A percentile compares a stretch with the other conserved stretches of the same genome.
Evolutionary conservation across 92 coral and sea anemone genomes (phyloP).

Genomic region (Metridium senile): DNA sequence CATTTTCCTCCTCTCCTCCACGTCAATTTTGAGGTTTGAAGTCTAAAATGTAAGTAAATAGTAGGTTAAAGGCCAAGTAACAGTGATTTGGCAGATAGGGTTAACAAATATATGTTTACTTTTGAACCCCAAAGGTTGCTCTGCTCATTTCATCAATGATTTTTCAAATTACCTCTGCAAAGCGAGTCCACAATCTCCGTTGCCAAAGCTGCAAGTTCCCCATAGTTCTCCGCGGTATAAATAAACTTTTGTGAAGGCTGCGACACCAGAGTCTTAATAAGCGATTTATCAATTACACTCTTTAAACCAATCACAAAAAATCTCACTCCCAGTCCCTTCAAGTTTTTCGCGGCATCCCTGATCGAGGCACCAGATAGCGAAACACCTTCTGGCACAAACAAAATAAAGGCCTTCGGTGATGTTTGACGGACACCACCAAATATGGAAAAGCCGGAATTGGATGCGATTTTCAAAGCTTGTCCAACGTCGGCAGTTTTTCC

Average conservation of each 20-base stretch:
- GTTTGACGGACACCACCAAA: constrained; percentile 86
- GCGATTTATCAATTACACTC: constrained; percentile 34
- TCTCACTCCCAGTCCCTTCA: constrained; percentile 80
- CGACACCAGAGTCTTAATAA: constrained; percentile 50
- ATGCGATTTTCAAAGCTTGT: constrained; percentile 67
- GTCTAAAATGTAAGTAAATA: too few species aligned
- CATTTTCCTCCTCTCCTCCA: too few species aligned
- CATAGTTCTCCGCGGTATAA: constrained; percentile 29
- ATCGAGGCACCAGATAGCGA: constrained; percentile 35
- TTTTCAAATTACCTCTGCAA: constrained; percentile 54
- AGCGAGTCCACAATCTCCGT: constrained; percentile 53
- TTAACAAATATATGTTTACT: too few species aligned
- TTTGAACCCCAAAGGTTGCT: too few species aligned
- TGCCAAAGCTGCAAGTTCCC: constrained; percentile 37
- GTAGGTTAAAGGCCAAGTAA: too few species aligned
- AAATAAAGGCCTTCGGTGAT: constrained; percentile 67
- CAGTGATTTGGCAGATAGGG: too few species aligned
- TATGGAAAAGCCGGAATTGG: constrained; percentile 62
- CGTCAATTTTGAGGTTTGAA: too few species aligned
- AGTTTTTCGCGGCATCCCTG: constrained; percentile 48
- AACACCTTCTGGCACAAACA: constrained; percentile 64
- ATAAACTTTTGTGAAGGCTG: constrained; percentile 70
- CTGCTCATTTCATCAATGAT: too few species aligned
- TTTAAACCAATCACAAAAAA: constrained; percentile 68
- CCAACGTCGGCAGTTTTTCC: constrained; percentile 45